These are phyloP conservation scores for Drosophila meridiana DNA, from an alignment of 2,888 invertebrate species.

Conservation along the genomic window DNA sequence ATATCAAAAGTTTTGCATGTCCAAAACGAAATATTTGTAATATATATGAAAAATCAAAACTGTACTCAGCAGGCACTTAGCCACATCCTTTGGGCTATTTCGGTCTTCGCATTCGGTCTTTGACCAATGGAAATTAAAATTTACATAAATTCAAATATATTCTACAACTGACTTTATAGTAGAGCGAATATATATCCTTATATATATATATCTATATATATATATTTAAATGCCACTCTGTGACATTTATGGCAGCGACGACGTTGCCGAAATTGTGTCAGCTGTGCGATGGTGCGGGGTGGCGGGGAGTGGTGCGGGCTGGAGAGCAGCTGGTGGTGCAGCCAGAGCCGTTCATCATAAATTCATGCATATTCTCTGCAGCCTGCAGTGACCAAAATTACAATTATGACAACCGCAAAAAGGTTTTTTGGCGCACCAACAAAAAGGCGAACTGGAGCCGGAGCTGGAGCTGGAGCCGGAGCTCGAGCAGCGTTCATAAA, in stretches of 20 bases:
- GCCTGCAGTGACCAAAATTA: constrained; percentile 78
- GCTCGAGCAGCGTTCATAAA: constrained; percentile 58
- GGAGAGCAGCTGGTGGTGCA: constrained; percentile 1
- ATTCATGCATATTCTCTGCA: constrained; percentile 76
- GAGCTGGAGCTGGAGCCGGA: constrained; percentile 1
- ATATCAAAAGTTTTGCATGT: constrained; percentile 69
- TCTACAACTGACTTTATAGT: constrained; percentile 28
- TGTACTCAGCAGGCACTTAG: constrained; percentile 63
- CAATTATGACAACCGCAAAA: constrained; percentile 81
- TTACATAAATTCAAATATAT: constrained; percentile 63
- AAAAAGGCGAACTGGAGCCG: constrained; percentile 48
- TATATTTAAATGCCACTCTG: constrained; percentile 34
- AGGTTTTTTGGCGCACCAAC: constrained; percentile 79
- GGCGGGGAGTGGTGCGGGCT: background rate
- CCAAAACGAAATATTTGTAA: constrained; percentile 33
- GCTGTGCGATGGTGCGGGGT: background rate
- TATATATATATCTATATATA: constrained; percentile 18
- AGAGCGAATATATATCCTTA: constrained; percentile 13
- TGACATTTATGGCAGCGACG: constrained; percentile 61
- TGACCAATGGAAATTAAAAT: constrained; percentile 53
- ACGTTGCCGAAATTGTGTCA: constrained; percentile 67
- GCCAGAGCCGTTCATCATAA: constrained; percentile 68
- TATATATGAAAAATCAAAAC: constrained; percentile 17
- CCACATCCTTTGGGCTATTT: constrained; percentile 58
- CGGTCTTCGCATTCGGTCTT: constrained; percentile 37